Evolutionary conservation across 2,797 vertebrate genomes (phyloP).

Genomic region (Sebastes minor): DNA sequence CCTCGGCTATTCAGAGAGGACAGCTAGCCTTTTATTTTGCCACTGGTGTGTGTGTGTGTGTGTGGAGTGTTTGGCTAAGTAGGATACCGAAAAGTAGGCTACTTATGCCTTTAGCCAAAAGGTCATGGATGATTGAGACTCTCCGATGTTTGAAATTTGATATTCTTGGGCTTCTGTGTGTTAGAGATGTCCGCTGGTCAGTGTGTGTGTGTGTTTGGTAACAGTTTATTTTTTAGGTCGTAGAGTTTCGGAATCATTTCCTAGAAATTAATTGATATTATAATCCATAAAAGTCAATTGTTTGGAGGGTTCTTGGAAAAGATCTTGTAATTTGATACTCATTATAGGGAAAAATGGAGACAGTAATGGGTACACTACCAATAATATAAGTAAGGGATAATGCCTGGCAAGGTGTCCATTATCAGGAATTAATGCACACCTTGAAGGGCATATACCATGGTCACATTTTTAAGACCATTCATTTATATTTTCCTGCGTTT

Average conservation of each 20-base stretch:
- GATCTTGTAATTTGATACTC: neutral
- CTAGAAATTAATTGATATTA: neutral
- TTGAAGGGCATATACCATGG: too few species aligned
- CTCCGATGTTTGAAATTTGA: neutral
- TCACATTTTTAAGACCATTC: too few species aligned
- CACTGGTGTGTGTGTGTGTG: neutral
- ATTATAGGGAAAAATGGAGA: neutral
- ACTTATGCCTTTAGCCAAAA: neutral
- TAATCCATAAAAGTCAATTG: neutral
- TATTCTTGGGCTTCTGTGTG: neutral
- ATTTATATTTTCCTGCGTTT: too few species aligned
- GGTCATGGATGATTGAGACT: neutral
- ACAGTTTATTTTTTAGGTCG: neutral
- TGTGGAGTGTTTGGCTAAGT: neutral
- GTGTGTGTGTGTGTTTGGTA: neutral
- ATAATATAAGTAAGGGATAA: neutral
- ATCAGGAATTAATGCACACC: too few species aligned
- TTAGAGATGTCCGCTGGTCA: neutral
- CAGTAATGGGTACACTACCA: neutral
- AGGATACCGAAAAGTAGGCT: neutral
- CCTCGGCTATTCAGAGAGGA: constrained; percentile 58
- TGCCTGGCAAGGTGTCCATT: too few species aligned
- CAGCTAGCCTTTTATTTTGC: constrained; percentile 60
- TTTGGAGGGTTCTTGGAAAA: neutral
- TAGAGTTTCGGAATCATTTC: neutral